Percentiles rank a stretch among this genome's conserved stretches.
These are phyloP conservation scores for Diadophis punctatus DNA, from an alignment of 2,113 vertebrate genomes.

Conservation along the genomic window DNA sequence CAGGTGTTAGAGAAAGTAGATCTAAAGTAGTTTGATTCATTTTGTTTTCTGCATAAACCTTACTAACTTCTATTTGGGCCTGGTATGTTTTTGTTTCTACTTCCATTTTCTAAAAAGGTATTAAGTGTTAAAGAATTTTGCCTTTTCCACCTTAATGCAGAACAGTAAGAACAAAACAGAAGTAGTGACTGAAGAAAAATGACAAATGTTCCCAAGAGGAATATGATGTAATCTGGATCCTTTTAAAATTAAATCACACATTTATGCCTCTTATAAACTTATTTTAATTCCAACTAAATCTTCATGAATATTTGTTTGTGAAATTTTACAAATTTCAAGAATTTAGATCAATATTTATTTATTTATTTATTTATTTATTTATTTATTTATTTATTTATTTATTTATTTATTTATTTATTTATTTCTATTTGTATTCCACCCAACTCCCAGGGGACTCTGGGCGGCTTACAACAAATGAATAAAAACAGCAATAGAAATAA, in stretches of 20 bases:
- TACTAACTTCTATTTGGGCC: background rate
- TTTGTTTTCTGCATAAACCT: background rate
- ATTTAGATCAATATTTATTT: too few relatives aligned
- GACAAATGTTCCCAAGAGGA: background rate
- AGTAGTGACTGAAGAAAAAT: background rate
- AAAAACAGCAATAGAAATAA: too few relatives aligned
- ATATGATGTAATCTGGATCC: background rate
- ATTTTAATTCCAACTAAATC: background rate
- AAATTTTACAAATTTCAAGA: background rate
- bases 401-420: too few relatives aligned
- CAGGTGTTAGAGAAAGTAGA: background rate
- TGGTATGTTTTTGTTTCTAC: too few relatives aligned
- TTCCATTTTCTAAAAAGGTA: background rate
- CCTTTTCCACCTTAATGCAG: background rate
- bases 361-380: too few relatives aligned
- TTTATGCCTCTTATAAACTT: background rate
- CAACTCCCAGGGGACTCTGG: too few relatives aligned
- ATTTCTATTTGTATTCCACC: too few relatives aligned
- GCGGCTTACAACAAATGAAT: too few relatives aligned
- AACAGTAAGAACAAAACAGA: background rate
- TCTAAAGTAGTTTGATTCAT: background rate
- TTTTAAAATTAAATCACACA: background rate
- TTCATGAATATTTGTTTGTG: background rate
- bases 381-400: too few relatives aligned
- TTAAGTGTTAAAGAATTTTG: background rate